Percentiles rank a stretch among this genome's conserved stretches.
phyloP scores from a whole-genome alignment of 1,140 invertebrate species.

The Propsilocerus akamusi region DNA sequence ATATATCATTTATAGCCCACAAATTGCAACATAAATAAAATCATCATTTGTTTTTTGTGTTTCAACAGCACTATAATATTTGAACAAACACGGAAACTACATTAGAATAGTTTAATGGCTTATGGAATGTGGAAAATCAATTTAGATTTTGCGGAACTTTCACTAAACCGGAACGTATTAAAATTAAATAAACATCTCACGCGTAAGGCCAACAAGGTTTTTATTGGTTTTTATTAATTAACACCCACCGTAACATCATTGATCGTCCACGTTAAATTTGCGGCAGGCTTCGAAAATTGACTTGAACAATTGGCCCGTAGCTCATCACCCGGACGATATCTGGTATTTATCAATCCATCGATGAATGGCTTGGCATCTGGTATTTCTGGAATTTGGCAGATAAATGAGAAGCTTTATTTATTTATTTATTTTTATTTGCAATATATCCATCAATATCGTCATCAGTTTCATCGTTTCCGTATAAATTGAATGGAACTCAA shows the following conservation, averaged over 20 bases:
- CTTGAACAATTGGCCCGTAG: constrained; percentile 39
- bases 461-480: too few species aligned
- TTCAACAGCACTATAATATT: not conserved
- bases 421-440: too few species aligned
- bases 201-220: too few species aligned
- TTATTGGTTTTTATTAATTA: not conserved
- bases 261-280: constrained; percentile 47
- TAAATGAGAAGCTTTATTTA: too few species aligned
- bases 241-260: constrained; percentile 25
- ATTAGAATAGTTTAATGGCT: constrained; percentile 1
- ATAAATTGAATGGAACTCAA: too few species aligned
- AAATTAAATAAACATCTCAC: too few species aligned
- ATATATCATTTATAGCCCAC: not conserved
- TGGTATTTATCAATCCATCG: constrained; percentile 27
- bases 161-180: too few species aligned
- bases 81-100: not conserved
- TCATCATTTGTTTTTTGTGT: not conserved
- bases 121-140: too few species aligned
- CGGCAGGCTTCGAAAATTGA: constrained; percentile 36
- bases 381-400: constrained; percentile 23
- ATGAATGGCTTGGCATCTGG: constrained; percentile 33
- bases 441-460: too few species aligned
- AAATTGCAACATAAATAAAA: constrained; percentile 2
- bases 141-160: too few species aligned
- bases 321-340: constrained; percentile 35